Evolutionary conservation across 2,113 vertebrate genomes (phyloP).

Genomic region (Cercocebus atys): DNA sequence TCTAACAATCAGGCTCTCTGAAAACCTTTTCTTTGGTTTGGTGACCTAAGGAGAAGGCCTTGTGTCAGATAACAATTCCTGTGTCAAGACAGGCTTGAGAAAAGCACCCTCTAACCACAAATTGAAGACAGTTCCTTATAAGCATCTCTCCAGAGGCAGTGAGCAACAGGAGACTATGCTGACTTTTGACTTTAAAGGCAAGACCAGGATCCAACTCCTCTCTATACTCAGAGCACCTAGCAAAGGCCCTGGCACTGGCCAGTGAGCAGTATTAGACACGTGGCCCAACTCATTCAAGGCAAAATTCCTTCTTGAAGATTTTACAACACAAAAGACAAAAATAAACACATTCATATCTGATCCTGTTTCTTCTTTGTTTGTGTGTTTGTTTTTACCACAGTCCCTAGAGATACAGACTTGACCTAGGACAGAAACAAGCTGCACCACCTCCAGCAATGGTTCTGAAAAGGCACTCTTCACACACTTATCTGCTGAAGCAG

Average conservation of each 20-base stretch:
- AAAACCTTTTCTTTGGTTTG: neutral
- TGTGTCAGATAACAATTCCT: neutral
- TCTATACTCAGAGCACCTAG: neutral
- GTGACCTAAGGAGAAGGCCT: neutral
- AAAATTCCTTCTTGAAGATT: neutral
- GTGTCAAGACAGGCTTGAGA: neutral
- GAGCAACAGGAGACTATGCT: neutral
- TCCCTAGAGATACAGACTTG: neutral
- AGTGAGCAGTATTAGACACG: neutral
- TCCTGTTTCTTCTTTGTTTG: neutral
- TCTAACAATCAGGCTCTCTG: neutral
- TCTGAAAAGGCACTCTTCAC: slow-evolving; percentile 59
- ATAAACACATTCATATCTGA: neutral
- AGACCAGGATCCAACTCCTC: neutral
- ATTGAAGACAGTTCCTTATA: slow-evolving; percentile 2
- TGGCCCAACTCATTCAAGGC: neutral
- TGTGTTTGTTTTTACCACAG: neutral
- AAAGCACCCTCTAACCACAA: neutral
- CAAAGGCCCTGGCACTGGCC: neutral
- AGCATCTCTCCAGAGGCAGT: neutral
- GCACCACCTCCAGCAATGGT: neutral
- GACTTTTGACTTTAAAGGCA: neutral
- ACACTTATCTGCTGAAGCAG: slow-evolving; percentile 34
- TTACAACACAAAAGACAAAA: neutral
- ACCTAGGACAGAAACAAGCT: neutral